Percentiles rank a stretch among this genome's conserved stretches.
phyloP scores from a whole-genome alignment of 2,888 invertebrate genomes.

The Abrostola triplasia region DNA sequence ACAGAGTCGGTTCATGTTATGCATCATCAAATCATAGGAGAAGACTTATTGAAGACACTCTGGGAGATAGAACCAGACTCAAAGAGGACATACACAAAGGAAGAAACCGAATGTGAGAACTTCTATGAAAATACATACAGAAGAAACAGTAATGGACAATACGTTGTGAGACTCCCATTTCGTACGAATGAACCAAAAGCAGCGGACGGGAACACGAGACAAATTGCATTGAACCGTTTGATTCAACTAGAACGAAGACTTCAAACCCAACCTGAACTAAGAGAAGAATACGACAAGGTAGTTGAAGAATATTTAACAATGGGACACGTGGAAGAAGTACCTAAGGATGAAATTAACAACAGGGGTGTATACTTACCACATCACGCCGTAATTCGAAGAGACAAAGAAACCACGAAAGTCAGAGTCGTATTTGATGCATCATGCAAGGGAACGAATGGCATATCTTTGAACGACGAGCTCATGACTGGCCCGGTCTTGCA shows the following conservation, averaged over 20 bases:
- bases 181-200: conserved; percentile 1
- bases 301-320: conserved; percentile 9
- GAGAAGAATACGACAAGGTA: conserved; percentile 4
- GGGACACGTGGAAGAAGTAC: conserved; percentile 8
- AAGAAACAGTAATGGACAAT: conserved; percentile 5
- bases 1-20: conserved; percentile 18
- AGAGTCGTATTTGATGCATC: conserved; percentile 7
- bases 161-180: conserved; percentile 4
- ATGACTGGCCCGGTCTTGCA: conserved; percentile 44
- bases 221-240: conserved; percentile 4
- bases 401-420: conserved; percentile 7
- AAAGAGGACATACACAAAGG: background rate
- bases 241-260: conserved; percentile 8
- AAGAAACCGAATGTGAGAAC: conserved; percentile 4
- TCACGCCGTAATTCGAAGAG: conserved; percentile 8
- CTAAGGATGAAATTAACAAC: conserved; percentile 6
- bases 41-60: conserved; percentile 2
- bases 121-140: background rate
- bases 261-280: conserved; percentile 1
- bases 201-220: conserved; percentile 1
- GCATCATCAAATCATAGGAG: conserved; percentile 1
- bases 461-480: conserved; percentile 49
- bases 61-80: conserved; percentile 8
- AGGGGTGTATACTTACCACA: conserved; percentile 7
- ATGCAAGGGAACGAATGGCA: conserved; percentile 9